Conservation (phyloP, 2,113 vertebrate genomes). For the Gracilinanus agilis region DNA sequence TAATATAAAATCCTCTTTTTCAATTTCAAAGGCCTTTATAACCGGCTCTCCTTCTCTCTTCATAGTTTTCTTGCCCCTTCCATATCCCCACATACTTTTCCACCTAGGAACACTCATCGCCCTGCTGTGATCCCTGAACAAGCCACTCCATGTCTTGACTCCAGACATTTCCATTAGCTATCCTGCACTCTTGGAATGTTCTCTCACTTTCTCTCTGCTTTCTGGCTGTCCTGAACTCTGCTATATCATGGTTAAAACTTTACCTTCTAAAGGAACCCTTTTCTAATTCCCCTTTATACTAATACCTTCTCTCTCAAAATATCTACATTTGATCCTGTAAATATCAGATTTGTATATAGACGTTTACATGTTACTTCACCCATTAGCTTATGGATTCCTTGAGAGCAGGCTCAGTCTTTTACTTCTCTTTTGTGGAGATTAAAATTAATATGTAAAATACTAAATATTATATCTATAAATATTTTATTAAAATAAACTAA, state of each 20-base stretch:
- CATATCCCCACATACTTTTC: not conserved
- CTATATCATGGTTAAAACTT: not conserved
- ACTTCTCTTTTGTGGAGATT: no score
- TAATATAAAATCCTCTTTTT: not conserved
- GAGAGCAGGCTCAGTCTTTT: not conserved
- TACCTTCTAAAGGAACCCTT: not conserved
- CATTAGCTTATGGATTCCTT: not conserved
- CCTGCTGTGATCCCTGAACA: not conserved
- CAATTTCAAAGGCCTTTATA: not conserved
- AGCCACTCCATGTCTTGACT: not conserved
- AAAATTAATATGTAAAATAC: no score
- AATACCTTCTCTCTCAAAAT: not conserved
- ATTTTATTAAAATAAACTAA: no score
- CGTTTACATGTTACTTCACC: not conserved
- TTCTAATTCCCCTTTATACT: not conserved
- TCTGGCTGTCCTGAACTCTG: not conserved
- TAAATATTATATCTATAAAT: no score
- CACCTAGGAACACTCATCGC: not conserved
- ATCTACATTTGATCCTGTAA: not conserved
- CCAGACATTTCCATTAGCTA: not conserved
- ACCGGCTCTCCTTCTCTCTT: not conserved
- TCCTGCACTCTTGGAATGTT: not conserved
- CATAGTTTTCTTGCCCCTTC: not conserved
- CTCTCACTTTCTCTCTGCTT: not conserved
- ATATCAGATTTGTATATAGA: not conserved